These are phyloP conservation scores for Sakesphorus luctuosus DNA, from an alignment of 2,113 vertebrate genomes.

Conservation along the genomic window DNA sequence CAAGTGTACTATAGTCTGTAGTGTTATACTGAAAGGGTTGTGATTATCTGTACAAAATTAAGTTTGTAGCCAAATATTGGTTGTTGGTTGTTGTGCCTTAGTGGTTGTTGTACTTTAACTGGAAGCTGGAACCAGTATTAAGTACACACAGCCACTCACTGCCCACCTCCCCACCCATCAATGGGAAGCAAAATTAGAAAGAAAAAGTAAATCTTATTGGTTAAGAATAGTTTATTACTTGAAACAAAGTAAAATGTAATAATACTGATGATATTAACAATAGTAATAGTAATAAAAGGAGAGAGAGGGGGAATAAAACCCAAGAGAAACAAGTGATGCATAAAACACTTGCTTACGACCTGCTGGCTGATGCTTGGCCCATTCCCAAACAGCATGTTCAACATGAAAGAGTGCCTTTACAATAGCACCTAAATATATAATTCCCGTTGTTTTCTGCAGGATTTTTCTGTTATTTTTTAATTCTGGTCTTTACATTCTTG, in stretches of 20 bases:
- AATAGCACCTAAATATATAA: neutral
- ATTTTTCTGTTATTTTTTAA: neutral
- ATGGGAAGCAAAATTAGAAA: neutral
- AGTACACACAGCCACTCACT: neutral
- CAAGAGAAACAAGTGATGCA: neutral
- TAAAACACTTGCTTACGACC: neutral
- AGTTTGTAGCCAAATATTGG: neutral
- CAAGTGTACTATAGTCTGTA: neutral
- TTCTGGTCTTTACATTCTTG: neutral
- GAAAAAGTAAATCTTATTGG: neutral
- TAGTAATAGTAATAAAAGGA: neutral
- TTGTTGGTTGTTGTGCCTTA: neutral
- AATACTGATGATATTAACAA: neutral
- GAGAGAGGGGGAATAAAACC: neutral
- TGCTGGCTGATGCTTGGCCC: fast-evolving
- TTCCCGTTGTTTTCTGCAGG: neutral
- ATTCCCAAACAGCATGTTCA: neutral
- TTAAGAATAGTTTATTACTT: neutral
- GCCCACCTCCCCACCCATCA: fast-evolving
- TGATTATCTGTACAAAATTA: neutral
- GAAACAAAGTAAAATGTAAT: neutral
- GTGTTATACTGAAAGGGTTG: neutral
- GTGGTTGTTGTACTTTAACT: neutral
- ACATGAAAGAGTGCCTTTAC: neutral
- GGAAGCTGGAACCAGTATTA: neutral